Percentiles rank a stretch among this genome's conserved stretches.
Evolutionary conservation across 2,113 vertebrate genomes (phyloP).

Genomic region (Nerophis lumbriciformis): DNA sequence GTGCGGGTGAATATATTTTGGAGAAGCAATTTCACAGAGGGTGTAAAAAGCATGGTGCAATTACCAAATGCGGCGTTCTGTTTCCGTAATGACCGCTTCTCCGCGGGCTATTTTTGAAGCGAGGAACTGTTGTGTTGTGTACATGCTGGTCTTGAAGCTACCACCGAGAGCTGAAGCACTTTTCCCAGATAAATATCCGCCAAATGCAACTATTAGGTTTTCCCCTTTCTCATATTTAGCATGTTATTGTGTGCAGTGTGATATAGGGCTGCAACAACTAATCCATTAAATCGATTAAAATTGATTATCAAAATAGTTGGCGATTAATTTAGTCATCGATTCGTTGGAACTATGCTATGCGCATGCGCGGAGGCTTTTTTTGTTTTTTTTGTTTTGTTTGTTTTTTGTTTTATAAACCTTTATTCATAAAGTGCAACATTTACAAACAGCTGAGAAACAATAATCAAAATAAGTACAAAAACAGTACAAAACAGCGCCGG

Average conservation of each 20-base stretch:
- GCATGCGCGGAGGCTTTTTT: too few relatives aligned
- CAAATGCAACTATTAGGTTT: constrained; percentile 23
- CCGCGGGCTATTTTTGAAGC: constrained; percentile 42
- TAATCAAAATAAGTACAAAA: too few relatives aligned
- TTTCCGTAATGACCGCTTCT: constrained; percentile 57
- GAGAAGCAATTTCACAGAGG: constrained; percentile 58
- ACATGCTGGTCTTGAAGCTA: constrained; percentile 46
- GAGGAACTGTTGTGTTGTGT: constrained; percentile 36
- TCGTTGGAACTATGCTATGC: too few relatives aligned
- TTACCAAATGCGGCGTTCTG: constrained; percentile 65
- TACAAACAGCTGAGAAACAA: too few relatives aligned
- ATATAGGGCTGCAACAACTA: too few relatives aligned
- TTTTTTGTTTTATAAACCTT: too few relatives aligned
- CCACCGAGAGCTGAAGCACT: constrained; percentile 14
- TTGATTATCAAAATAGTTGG: too few relatives aligned
- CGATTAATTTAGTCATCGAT: too few relatives aligned
- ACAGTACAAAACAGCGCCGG: too few relatives aligned
- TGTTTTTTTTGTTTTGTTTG: too few relatives aligned
- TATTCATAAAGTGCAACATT: too few relatives aligned
- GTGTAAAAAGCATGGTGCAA: constrained; percentile 55
- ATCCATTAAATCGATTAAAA: too few relatives aligned
- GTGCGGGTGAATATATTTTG: constrained; percentile 53
- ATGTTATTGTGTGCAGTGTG: constrained; percentile 8
- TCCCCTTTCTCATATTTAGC: constrained; percentile 23
- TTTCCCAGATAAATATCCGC: constrained; percentile 25